Base-by-base conservation (phyloP, 2,113 vertebrate species). In the Toxostoma redivivum region DNA sequence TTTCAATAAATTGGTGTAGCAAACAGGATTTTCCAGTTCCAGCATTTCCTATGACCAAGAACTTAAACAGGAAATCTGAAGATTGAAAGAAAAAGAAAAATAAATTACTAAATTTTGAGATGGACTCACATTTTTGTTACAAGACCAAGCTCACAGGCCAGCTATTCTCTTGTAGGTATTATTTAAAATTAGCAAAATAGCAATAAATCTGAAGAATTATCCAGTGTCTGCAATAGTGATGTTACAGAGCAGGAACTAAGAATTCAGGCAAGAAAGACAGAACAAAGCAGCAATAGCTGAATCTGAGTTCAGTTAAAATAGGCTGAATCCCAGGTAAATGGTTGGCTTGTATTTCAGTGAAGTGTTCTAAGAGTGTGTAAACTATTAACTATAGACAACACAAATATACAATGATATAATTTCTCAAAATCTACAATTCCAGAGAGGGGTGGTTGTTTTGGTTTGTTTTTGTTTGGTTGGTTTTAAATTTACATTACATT, bases 31-130 rank as follows among this genome's bases (percentile, higher is more conserved):
- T 98, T 85, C 98, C 98, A 67, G 98, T 98, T 90, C 98, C 98
- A 64, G 98, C 98, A 88, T 98, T 98, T 88, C 98, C 98, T 89
- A 98, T 98, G n/a, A 98, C 98, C 97, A 98, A 96, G 97, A 98
- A 98, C 65, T 98, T 98, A 94, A 98, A 98, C 53, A 98, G 95
- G 85, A 98, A 98, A 97, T 98, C 98, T 98, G 96, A 88, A 95
- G 82, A 91, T 90, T 70, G 19, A 95, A 86, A 86, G 9, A 66
- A 35, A n/a, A 57, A 57, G 5, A 16, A 66, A 53, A 10, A 15
- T 17, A 58, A 15, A 33, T 7, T 8, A 19, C 10, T 70, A 11
- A 7, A 28, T 83, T 88, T 69, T 86, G 83, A 42, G 37, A 70
- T 6, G 23, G 10, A 35, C 12, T 84, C 61, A 53, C 12, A 20